Conservation (phyloP, 2,113 vertebrate species). For the Dipodomys spectabilis region DNA sequence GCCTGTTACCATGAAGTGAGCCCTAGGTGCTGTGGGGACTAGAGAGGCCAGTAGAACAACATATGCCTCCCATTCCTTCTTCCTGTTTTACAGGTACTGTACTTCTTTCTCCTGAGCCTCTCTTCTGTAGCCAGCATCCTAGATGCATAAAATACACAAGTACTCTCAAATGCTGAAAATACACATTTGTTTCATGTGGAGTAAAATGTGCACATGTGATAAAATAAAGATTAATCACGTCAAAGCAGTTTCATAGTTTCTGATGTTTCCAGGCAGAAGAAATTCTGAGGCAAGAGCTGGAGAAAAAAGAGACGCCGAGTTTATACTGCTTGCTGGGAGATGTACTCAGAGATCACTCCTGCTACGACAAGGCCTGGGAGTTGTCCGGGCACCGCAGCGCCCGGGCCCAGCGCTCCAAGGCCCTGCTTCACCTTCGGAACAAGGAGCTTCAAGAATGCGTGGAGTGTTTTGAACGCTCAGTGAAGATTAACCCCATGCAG, state of each 20-base stretch:
- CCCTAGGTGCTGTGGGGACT: not conserved
- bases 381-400: slow-evolving; percentile 93
- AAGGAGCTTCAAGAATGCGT: slow-evolving; percentile 91
- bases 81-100: not conserved
- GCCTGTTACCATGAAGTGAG: not conserved
- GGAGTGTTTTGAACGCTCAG: slow-evolving; percentile 93
- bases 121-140: slow-evolving; percentile 32
- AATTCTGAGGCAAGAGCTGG: slow-evolving; percentile 93
- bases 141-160: not conserved
- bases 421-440: slow-evolving; percentile 93
- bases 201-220: not conserved
- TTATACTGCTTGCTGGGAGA: slow-evolving; percentile 97
- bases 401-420: slow-evolving; percentile 95
- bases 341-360: slow-evolving; percentile 92
- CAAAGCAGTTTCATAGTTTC: slow-evolving; percentile 51
- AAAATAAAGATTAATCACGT: not conserved
- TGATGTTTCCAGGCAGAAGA: slow-evolving; percentile 92
- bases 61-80: not conserved
- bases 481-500: slow-evolving; percentile 95
- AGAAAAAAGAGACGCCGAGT: slow-evolving; percentile 93
- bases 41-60: not conserved
- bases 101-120: not conserved
- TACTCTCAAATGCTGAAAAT: not conserved
- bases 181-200: slow-evolving; percentile 2
- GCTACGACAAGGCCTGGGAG: slow-evolving; percentile 96